Conservation (phyloP, 2,113 vertebrate species). For the Ibidorhyncha struthersii region DNA sequence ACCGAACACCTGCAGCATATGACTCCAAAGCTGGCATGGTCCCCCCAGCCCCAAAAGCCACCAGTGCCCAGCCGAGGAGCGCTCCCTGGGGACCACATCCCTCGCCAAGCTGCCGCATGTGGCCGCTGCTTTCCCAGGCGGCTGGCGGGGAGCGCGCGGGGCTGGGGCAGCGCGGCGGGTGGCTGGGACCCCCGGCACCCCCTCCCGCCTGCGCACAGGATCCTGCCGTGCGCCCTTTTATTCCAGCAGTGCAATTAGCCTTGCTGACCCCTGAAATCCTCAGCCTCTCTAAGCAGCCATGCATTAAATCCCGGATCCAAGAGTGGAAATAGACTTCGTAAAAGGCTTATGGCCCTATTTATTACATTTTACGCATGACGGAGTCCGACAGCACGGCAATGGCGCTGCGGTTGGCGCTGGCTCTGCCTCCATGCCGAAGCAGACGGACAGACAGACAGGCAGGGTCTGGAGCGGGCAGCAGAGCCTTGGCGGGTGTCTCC, state of each 20-base stretch:
- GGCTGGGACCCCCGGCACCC: neutral
- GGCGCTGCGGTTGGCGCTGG: neutral
- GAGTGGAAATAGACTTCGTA: constrained; percentile 79
- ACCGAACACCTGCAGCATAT: neutral
- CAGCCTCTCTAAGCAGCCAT: constrained; percentile 73
- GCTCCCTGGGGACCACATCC: neutral
- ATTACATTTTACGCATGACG: constrained; percentile 68
- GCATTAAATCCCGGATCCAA: constrained; percentile 78
- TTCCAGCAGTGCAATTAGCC: constrained; percentile 77
- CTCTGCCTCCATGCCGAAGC: neutral
- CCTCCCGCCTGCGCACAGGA: fast-evolving
- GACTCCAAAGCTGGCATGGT: neutral
- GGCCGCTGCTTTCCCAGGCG: neutral
- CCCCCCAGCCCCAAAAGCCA: neutral
- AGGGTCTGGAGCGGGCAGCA: neutral
- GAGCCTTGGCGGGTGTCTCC: neutral
- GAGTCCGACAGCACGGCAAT: neutral
- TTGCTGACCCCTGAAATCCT: constrained; percentile 74
- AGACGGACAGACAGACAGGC: neutral
- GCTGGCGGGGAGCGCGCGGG: neutral
- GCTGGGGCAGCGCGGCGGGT: fast-evolving
- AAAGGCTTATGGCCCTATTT: constrained; percentile 76
- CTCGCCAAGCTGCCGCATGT: fast-evolving
- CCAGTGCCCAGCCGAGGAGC: neutral
- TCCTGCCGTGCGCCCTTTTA: neutral